Evolutionary conservation across 2,797 vertebrate genomes (phyloP).

Genomic region (Chelon labrosus): DNA sequence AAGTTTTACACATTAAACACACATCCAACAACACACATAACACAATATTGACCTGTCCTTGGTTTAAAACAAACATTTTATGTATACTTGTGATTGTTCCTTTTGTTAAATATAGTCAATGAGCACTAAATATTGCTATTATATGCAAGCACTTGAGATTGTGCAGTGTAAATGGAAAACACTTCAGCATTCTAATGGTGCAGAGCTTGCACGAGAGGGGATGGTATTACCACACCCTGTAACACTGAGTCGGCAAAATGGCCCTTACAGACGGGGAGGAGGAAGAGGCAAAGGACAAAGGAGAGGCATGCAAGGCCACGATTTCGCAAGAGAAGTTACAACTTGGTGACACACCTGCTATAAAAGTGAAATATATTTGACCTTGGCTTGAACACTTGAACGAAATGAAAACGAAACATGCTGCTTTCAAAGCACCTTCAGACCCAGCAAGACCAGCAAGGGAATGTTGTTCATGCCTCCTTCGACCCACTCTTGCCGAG

Average conservation of each 20-base stretch:
- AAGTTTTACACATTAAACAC: conserved; percentile 18
- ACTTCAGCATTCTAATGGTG: conserved; percentile 51
- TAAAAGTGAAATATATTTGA: conserved; percentile 44
- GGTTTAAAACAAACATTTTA: background rate
- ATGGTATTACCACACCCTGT: conserved; percentile 69
- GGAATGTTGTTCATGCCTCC: conserved; percentile 95
- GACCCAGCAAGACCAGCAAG: conserved; percentile 91
- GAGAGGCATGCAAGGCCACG: conserved; percentile 23
- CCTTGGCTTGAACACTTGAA: background rate
- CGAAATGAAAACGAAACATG: conserved; percentile 8
- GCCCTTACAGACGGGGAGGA: conserved; percentile 25
- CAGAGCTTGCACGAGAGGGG: conserved; percentile 57
- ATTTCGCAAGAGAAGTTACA: conserved; percentile 39
- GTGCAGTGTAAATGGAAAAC: conserved; percentile 65
- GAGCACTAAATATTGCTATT: conserved; percentile 2
- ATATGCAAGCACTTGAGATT: conserved; percentile 32
- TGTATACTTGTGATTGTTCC: background rate
- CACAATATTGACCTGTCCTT: background rate
- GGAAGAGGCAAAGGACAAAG: conserved; percentile 50
- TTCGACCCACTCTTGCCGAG: conserved; percentile 92
- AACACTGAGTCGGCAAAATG: conserved; percentile 68
- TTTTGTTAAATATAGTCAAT: conserved; percentile 3
- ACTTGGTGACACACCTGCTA: conserved; percentile 37
- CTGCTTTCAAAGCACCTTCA: conserved; percentile 82
- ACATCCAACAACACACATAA: background rate